Base-by-base conservation (phyloP, 2,888 invertebrate genomes). In the Pogonocherus hispidulus region DNA sequence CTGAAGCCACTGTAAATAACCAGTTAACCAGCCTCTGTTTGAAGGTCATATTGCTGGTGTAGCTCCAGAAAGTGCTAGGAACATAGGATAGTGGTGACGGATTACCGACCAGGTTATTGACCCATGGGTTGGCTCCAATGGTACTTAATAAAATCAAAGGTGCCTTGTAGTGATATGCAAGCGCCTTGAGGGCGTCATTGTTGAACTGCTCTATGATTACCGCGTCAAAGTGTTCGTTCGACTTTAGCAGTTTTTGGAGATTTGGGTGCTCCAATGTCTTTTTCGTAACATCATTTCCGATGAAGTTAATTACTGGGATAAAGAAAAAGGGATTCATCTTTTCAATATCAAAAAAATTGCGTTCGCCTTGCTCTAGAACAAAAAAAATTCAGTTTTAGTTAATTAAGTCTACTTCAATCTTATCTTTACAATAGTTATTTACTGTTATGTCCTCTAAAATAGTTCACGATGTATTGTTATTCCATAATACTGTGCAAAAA, bases 11-110 rank as follows among this genome's bases (percentile, higher is more conserved):
- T n/a, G 46, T 47, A 2, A 79, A 77, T 1, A 85, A 84, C 0
- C 87, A 82, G 76, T 90, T 91, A 20, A 84, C 79, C 0, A 89
- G 49, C 71, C 91, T 81, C 74, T 88, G 86, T 78, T 81, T 81
- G 71, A 92, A 90, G 22, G 82, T 87, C 82, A 88, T 88, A 55
- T 79, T 80, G 27, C 87, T 84, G 44, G 82, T 18, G 64, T 80
- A 85, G 3, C 84, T 6, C 80, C 57, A 5, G 76, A 78, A 18
- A 80, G 70, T 18, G 76, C 69, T 6, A 81, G 74, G 78, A 1
- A 63, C 22, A 44, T 63, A 63, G n/a, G 54, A 32, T 2, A 18
- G 18, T 19, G 63, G 63, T 4, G 63, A 54, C 6, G 63, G 63
- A 23, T 63, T 63, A 2, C 54, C 63, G 19, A 55, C 32, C 9